Conservation (phyloP, 2,797 vertebrate species). For the Phaenicophaeus curvirostris region DNA sequence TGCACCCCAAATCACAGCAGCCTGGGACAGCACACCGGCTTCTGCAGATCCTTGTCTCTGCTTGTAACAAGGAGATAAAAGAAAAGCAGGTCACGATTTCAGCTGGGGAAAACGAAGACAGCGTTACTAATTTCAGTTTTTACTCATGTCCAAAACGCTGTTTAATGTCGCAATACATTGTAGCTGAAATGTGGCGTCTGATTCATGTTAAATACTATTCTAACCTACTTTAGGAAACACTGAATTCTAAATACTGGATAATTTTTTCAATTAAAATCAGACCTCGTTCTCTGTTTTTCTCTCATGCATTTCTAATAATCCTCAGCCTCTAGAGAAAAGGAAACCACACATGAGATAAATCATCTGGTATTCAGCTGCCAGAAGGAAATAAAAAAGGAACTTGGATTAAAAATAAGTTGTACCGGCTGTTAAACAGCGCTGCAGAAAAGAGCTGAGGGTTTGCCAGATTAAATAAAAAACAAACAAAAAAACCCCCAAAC, state of each 20-base stretch:
- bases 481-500: not conserved
- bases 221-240: not conserved
- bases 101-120: not conserved
- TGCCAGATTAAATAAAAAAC: not conserved
- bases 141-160: not conserved
- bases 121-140: not conserved
- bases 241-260: not conserved
- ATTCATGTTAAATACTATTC: not conserved
- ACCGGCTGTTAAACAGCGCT: not conserved
- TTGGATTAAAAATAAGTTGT: not conserved
- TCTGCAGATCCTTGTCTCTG: not conserved
- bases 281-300: not conserved
- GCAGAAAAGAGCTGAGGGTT: not conserved
- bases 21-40: not conserved
- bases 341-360: not conserved
- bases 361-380: not conserved
- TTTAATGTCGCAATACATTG: not conserved
- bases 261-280: not conserved
- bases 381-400: slow-evolving; percentile 6
- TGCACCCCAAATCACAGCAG: not conserved
- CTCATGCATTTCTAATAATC: not conserved
- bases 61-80: not conserved
- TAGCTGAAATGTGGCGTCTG: not conserved
- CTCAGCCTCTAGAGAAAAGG: not conserved
- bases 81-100: not conserved